phyloP scores from a whole-genome alignment of 2,888 invertebrate species.

The Harmothoe impar region DNA sequence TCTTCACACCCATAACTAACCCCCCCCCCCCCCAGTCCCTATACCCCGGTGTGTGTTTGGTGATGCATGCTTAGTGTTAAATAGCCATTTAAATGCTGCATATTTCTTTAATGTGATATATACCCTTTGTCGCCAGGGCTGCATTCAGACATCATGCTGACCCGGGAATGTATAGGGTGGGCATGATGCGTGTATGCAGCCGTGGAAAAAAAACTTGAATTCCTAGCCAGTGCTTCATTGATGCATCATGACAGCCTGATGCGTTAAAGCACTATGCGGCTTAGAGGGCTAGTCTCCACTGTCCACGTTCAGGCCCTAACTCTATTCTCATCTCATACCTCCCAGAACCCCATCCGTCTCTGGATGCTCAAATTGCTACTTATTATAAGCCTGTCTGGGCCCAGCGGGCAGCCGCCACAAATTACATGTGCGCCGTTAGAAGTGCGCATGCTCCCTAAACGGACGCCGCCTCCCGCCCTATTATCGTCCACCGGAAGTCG shows the following conservation, averaged over 20 bases:
- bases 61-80: no score
- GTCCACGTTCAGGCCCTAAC: neutral
- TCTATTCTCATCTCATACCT: neutral
- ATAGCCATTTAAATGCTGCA: no score
- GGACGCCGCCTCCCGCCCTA: neutral
- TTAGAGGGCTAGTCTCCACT: neutral
- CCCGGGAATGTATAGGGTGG: neutral
- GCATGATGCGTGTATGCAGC: no score
- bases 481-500: conserved; percentile 7
- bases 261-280: no score
- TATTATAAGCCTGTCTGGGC: conserved; percentile 16
- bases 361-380: conserved; percentile 39
- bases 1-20: no score
- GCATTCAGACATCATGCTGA: neutral
- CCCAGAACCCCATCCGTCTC: neutral
- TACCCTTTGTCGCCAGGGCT: no score
- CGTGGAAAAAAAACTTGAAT: no score
- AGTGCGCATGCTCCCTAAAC: conserved; percentile 36
- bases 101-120: no score
- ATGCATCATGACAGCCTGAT: neutral
- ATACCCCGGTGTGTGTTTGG: no score
- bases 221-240: neutral
- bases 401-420: conserved; percentile 18
- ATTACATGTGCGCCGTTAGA: conserved; percentile 46
- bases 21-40: no score